Base-by-base conservation (phyloP, 2,888 invertebrate species). In the Cistogaster globosa region DNA sequence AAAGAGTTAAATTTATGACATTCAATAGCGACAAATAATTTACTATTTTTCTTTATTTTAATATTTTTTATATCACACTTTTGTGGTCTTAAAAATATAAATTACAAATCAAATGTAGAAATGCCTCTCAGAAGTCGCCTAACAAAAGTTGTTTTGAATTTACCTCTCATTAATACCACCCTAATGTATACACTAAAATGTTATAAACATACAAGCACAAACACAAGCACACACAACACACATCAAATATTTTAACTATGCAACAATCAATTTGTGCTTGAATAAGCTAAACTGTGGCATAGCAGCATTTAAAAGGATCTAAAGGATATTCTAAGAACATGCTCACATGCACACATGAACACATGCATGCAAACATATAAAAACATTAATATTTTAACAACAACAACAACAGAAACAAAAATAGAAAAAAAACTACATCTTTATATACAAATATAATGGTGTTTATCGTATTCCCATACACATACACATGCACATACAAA, bases 211-310 rank as follows among this genome's bases (percentile, higher is more conserved):
- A 32, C 32, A 32, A 0, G 6, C 32, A 5, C 2, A 7, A 3
- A 5, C 32, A 32, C 32, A 32, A 0, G 1, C 8, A 32, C 32
- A 32, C 32, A 8, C 32, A n/a, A 72, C 51, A 51, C n/a, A 48
- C 32, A 51, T 16, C 51, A 79, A 78, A 75, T 63, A 57, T 72
- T 63, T 69, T 55, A 69, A 74, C 81, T 81, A 62, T 84, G 76
- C 76, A 80, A 84, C 84, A 84, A 84, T 80, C 77, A 84, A 60
- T 84, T 80, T 84, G 55, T 62, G 80, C 84, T 80, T 76, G 84
- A 84, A 75, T 80, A 77, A 80, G 84, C 84, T 80, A 80, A 84
- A 84, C 80, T 84, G 84, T 84, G 76, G 76, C 80, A 84, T 72
- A 80, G 67, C 80, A 72, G 84, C 80, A 84, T 84, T 84, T 84